A percentile compares a stretch with the other conserved stretches of the same genome.
These are phyloP conservation scores for Acanthopagrus latus DNA, from an alignment of 2,797 vertebrate genomes.

Conservation along the genomic window DNA sequence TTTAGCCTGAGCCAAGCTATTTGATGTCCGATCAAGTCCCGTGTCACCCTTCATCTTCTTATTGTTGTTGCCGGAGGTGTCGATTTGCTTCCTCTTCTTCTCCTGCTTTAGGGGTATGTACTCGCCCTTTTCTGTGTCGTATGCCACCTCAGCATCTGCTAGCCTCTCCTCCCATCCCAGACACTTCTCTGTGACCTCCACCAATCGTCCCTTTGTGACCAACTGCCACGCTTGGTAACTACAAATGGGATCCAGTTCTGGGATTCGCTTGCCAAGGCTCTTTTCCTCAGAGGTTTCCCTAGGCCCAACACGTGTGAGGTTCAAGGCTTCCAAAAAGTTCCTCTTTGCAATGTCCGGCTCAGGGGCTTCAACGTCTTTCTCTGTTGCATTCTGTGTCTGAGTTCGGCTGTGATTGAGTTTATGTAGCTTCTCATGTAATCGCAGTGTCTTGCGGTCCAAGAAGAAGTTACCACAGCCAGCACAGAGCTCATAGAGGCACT, in stretches of 20 bases:
- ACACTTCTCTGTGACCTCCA: constrained; percentile 90
- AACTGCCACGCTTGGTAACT: constrained; percentile 99
- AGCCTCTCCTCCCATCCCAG: constrained; percentile 93
- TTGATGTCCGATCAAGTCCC: constrained; percentile 53
- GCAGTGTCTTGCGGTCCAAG: constrained; percentile 90
- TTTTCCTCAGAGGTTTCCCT: constrained; percentile 65
- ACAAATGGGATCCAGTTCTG: constrained; percentile 94
- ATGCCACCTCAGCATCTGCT: constrained; percentile 91
- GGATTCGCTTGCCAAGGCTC: constrained; percentile 86
- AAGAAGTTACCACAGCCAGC: constrained; percentile 96
- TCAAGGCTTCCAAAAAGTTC: constrained; percentile 89
- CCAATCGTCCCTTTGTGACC: constrained; percentile 93
- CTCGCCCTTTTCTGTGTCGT: constrained; percentile 91
- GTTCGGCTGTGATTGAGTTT: constrained; percentile 68
- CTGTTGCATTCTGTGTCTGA: constrained; percentile 45
- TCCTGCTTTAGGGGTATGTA: constrained; percentile 91
- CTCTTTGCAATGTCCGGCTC: constrained; percentile 81
- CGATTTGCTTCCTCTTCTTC: constrained; percentile 91
- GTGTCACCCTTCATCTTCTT: constrained; percentile 83
- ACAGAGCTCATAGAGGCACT: constrained; percentile 95
- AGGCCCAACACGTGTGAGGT: constrained; percentile 82
- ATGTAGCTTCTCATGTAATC: constrained; percentile 90
- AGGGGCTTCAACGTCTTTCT: constrained; percentile 52
- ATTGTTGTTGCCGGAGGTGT: constrained; percentile 70
- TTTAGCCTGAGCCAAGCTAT: constrained; percentile 41